phyloP scores from a whole-genome alignment of 2,888 invertebrate species.

The Brenthis hecate region DNA sequence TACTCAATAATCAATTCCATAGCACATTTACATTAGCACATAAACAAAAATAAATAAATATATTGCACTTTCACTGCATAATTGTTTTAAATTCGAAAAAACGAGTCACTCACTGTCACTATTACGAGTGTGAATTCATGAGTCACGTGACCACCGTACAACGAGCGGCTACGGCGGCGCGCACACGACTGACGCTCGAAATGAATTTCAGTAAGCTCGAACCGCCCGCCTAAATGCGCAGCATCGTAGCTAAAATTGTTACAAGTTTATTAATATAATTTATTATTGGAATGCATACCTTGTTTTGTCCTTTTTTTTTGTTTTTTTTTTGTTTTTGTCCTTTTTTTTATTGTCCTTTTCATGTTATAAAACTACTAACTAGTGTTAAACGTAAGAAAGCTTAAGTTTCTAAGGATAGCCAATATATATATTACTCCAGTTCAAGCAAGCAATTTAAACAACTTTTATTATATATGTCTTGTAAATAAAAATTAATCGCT shows the following conservation, averaged over 20 bases:
- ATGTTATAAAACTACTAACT: too few species aligned
- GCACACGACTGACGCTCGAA: conserved; percentile 34
- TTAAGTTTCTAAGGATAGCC: too few species aligned
- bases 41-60: background rate
- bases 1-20: conserved; percentile 17
- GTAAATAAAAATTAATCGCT: too few species aligned
- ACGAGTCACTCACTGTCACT: conserved; percentile 9
- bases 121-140: conserved; percentile 21
- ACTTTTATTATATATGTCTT: too few species aligned
- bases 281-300: background rate
- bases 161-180: conserved; percentile 26
- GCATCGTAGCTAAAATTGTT: conserved; percentile 21
- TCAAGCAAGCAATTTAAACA: too few species aligned
- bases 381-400: too few species aligned
- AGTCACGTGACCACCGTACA: background rate
- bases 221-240: conserved; percentile 35
- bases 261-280: conserved; percentile 22
- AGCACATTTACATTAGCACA: background rate
- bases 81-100: background rate
- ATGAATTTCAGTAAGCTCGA: conserved; percentile 34
- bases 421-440: too few species aligned
- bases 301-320: too few species aligned
- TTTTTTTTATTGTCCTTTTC: too few species aligned
- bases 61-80: conserved; percentile 1
- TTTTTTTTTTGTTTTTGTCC: too few species aligned